phyloP scores from a whole-genome alignment of 1,140 invertebrate genomes.

The Ditylenchus dipsaci region DNA sequence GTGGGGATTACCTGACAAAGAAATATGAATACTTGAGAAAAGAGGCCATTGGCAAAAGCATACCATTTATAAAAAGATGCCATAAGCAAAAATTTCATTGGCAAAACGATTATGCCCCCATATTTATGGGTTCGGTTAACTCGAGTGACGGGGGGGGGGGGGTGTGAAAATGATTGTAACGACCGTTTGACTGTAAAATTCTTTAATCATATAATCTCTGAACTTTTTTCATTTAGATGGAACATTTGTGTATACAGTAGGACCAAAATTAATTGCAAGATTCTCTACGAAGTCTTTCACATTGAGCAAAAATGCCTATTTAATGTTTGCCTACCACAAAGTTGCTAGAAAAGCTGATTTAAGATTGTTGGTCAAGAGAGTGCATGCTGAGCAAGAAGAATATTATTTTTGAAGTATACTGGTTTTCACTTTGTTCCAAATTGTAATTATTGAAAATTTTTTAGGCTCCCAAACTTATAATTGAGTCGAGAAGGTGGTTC shows the following conservation, averaged over 20 bases:
- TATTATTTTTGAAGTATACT: conserved; percentile 2
- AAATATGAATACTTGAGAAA: too few species aligned
- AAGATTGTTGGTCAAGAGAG: conserved; percentile 1
- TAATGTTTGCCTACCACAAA: conserved; percentile 10
- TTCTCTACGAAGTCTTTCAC: conserved; percentile 3
- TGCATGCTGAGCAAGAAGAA: neutral
- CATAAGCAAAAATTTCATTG: too few species aligned
- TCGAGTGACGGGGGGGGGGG: too few species aligned
- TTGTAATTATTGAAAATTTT: neutral
- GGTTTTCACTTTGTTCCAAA: neutral
- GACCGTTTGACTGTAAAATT: too few species aligned
- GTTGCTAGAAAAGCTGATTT: conserved; percentile 6
- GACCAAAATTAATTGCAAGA: neutral
- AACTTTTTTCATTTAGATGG: neutral
- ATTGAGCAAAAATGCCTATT: neutral
- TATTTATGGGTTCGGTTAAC: too few species aligned
- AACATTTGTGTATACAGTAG: conserved; percentile 3
- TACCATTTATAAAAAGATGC: too few species aligned
- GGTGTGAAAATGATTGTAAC: too few species aligned
- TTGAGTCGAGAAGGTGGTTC: conserved; percentile 6
- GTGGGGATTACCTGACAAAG: too few species aligned
- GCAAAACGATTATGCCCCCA: too few species aligned
- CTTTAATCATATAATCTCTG: too few species aligned
- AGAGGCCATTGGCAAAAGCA: too few species aligned
- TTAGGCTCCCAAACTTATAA: neutral